Percentiles rank a stretch among this genome's conserved stretches.
These are phyloP conservation scores for Polypedilum pembai DNA, from an alignment of 1,140 invertebrate genomes.

Conservation along the genomic window DNA sequence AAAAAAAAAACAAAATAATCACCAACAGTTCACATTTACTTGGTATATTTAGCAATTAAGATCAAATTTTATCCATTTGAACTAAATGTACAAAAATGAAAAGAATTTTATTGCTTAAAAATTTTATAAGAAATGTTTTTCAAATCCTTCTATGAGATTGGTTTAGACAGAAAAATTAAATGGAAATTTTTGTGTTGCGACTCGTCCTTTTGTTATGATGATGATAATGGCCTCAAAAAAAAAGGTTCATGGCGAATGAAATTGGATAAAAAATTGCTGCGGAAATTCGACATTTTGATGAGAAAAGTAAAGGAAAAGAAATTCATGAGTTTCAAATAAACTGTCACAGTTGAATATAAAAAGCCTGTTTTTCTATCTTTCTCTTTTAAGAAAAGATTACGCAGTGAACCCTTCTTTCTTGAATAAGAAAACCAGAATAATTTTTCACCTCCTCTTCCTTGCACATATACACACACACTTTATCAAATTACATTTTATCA, in stretches of 20 bases:
- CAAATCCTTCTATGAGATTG: too few species aligned
- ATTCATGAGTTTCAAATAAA: constrained; percentile 7
- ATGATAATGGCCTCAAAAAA: neutral
- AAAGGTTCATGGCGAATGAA: neutral
- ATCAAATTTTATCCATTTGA: too few species aligned
- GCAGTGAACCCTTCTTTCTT: neutral
- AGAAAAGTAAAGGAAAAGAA: neutral
- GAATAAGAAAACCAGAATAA: neutral
- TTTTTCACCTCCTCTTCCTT: neutral
- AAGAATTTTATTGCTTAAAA: too few species aligned
- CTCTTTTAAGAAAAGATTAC: neutral
- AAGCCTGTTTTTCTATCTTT: neutral
- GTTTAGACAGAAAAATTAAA: too few species aligned
- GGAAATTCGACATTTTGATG: constrained; percentile 12
- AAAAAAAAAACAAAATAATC: too few species aligned
- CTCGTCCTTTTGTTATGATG: too few species aligned
- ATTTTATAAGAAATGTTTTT: too few species aligned
- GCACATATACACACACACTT: neutral
- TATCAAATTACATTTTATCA: constrained; percentile 19
- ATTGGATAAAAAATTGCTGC: constrained; percentile 7
- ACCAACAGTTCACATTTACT: too few species aligned
- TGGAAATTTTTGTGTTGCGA: too few species aligned
- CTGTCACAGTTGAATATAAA: constrained; percentile 4
- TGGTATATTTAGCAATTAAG: too few species aligned
- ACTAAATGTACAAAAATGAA: too few species aligned